Base-by-base conservation (phyloP, 2,888 invertebrate species). In the Drosophila mimica region DNA sequence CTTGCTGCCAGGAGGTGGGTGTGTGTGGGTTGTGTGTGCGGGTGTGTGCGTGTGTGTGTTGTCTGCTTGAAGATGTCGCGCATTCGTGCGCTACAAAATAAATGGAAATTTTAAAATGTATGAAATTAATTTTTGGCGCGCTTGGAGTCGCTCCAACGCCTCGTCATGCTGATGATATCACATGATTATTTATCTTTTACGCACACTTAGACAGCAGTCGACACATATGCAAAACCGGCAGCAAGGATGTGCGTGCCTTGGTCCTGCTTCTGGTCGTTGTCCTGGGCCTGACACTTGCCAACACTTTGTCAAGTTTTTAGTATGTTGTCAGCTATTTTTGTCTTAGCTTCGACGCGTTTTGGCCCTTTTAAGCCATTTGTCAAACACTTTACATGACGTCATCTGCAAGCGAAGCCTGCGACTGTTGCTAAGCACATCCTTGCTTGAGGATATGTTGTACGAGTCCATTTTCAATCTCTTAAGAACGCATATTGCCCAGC, bases 21-120 rank as follows among this genome's bases (percentile, higher is more conserved):
- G 20, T 11, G 53, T 57, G 33, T 9, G 36, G 15, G 38, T 60
- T 57, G 60, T 25, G 66, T 62, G 48, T 49, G 33, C 11, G 36
- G 15, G 38, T 60, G 53, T 4, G 52, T 43, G 57, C 0, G 36
- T 57, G 60, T 25, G 66, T 62, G 48, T 49, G 48, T 67, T 75
- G 79, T 76, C 80, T 85, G 81, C 83, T 79, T 75, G 81, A 79
- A 86, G 87, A 83, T 79, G 75, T 75, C 77, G 83, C 81, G 87
- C 87, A 85, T 82, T 88, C 89, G 89, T 83, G 87, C 87, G 75
- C 53, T 61, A 76, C 82, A 81, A 88, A 91, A 90, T 91, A 88
- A 90, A 91, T 91, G 85, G 88, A 91, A 91, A 91, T 87, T 91
- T 90, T 87, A 87, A 87, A 87, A 89, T 89, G 88, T 90, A 85